These are phyloP conservation scores for Drosophila athabasca DNA, from an alignment of 1,140 invertebrate genomes.

Conservation along the genomic window DNA sequence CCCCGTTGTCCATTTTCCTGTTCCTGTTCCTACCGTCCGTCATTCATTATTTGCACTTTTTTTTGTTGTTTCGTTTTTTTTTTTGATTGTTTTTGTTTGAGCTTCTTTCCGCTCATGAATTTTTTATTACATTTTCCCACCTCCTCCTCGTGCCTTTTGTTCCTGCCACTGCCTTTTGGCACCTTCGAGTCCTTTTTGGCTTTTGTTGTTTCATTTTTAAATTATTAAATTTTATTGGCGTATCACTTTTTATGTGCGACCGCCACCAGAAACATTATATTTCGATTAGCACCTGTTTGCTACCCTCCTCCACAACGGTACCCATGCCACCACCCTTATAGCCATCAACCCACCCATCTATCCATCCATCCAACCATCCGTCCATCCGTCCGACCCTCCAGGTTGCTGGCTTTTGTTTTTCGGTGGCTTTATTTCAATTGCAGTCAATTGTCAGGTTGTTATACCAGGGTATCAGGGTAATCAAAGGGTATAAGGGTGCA, in stretches of 20 bases:
- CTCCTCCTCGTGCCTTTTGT: not conserved
- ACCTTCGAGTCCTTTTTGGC: conserved; percentile 21
- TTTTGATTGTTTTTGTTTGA: conserved; percentile 54
- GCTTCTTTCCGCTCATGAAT: conserved; percentile 73
- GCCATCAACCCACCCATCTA: not conserved
- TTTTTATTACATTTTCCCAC: conserved; percentile 78
- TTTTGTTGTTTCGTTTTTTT: conserved; percentile 27
- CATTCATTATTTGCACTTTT: conserved; percentile 76
- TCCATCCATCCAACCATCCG: not conserved
- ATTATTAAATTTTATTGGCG: conserved; percentile 82
- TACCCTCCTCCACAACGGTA: conserved; percentile 4
- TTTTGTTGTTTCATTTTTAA: conserved; percentile 76
- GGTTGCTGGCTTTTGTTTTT: conserved; percentile 11
- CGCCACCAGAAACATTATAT: conserved; percentile 78
- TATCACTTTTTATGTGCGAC: conserved; percentile 80
- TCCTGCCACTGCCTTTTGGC: not conserved
- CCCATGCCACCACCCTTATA: not conserved
- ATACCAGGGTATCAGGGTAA: too few relatives aligned
- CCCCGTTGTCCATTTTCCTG: conserved; percentile 10
- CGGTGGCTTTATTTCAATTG: conserved; percentile 49
- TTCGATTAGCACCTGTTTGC: conserved; percentile 81
- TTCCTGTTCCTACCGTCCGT: conserved; percentile 52
- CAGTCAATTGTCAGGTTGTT: conserved; percentile 22
- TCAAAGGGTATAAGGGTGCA: too few relatives aligned
- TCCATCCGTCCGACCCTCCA: not conserved